phyloP scores from a whole-genome alignment of 2,888 invertebrate species.

The Hymenopus coronatus region DNA sequence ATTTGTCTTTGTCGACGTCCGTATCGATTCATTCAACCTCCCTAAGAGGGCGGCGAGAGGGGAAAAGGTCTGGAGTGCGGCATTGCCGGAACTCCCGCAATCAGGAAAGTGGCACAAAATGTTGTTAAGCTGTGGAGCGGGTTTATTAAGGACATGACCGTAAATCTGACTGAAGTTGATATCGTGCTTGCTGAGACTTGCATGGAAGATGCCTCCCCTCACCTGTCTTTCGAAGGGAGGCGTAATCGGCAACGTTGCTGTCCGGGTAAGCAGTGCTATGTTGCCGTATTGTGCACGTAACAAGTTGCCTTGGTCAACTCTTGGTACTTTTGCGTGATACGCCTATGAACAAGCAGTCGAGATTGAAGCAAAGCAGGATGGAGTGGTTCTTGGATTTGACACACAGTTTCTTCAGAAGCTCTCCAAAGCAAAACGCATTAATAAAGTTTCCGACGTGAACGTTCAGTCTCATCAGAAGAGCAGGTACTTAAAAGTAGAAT shows the following conservation, averaged over 20 bases:
- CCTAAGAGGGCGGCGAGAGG: conserved; percentile 21
- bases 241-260: conserved; percentile 6
- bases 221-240: background rate
- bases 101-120: background rate
- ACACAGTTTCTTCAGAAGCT: background rate
- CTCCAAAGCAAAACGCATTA: background rate
- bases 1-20: conserved; percentile 24
- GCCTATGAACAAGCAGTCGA: background rate
- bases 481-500: background rate
- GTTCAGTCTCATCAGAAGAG: background rate
- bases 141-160: background rate
- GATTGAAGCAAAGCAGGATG: background rate
- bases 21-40: conserved; percentile 31
- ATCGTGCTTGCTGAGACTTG: background rate
- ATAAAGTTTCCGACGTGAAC: conserved; percentile 6
- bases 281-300: conserved; percentile 6
- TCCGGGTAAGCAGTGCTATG: conserved; percentile 7
- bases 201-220: background rate
- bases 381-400: background rate
- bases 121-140: background rate
- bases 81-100: conserved; percentile 17
- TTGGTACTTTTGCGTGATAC: background rate
- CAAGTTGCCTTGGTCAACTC: background rate
- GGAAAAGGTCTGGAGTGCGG: conserved; percentile 15
- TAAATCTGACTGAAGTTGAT: background rate